Percentiles rank a stretch among this genome's conserved stretches.
These are phyloP conservation scores for Holcopasites calliopsidis DNA, from an alignment of 1,140 invertebrate genomes.

Conservation along the genomic window DNA sequence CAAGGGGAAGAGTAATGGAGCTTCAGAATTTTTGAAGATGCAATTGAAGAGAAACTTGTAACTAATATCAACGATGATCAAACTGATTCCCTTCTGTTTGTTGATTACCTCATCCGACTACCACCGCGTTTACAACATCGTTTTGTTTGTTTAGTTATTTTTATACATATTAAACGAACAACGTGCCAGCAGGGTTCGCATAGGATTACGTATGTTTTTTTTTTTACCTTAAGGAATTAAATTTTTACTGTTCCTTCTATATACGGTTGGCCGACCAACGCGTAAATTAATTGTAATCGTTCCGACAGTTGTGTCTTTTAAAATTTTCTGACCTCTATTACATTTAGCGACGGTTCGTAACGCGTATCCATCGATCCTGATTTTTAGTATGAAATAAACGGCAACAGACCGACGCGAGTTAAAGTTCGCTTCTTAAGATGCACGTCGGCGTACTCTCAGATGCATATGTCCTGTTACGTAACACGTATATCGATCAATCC, in stretches of 20 bases:
- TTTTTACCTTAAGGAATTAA: not conserved
- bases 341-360: not conserved
- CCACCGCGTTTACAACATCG: constrained; percentile 30
- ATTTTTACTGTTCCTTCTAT: not conserved
- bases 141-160: constrained; percentile 54
- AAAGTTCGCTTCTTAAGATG: too few relatives aligned
- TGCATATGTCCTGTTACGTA: too few relatives aligned
- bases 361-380: too few relatives aligned
- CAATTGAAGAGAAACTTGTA: constrained; percentile 30
- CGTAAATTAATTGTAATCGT: not conserved
- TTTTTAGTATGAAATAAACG: too few relatives aligned
- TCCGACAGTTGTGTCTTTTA: not conserved
- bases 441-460: too few relatives aligned
- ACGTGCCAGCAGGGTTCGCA: constrained; percentile 19
- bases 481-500: not conserved
- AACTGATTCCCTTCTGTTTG: constrained; percentile 21
- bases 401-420: too few relatives aligned
- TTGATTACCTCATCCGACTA: constrained; percentile 21
- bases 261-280: not conserved
- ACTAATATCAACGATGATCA: constrained; percentile 32
- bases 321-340: not conserved
- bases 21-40: constrained; percentile 18
- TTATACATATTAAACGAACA: constrained; percentile 58
- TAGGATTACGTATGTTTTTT: constrained; percentile 5
- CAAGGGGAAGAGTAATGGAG: constrained; percentile 28